Base-by-base conservation (phyloP, 2,888 invertebrate species). In the Thecocarcelia acutangulata region DNA sequence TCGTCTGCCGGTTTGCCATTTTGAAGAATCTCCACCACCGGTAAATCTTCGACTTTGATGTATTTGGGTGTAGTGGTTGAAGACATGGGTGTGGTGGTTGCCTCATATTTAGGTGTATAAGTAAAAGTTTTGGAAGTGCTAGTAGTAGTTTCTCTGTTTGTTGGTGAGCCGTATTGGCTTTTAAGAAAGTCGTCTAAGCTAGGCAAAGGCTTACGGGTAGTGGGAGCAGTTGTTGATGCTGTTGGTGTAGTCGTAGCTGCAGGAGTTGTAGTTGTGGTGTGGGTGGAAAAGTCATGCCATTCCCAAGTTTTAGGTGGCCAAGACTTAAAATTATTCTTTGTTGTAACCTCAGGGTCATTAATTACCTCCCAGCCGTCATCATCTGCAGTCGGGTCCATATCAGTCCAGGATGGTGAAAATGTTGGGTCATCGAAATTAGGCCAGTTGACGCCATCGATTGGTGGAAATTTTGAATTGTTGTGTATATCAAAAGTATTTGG, bases 11-110 rank as follows among this genome's bases (percentile, higher is more conserved):
- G 73, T 15, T 72, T 48, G 56, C 75, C 77, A 33, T 77, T 75
- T 9, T 73, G 40, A 2, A 82, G 19, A 12, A 82, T 44, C 24
- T 80, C 66, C 8, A 79, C 64, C 4, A 83, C 75, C 1, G 86
- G 86, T 8, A 86, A 61, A 15, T 85, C 85, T 5, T 84, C 72
- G 21, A 84, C 24, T 13, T 84, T 85, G 9, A 84, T 84, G 0
- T 63, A 11, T 13, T 63, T 63, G 4, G 69, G 48, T 2, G 58
- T 75, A 9, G 66, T 44, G 3, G 12, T 52, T 1, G 48, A 13
- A 9, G 76, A 40, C 15, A 52, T 52, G 4, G 75, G 21, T 11
- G 76, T 77, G 9, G 61, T 59, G 12, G 68, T 50, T 1, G 63
- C 3, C 3, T 13, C 6, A 1, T 42, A 40, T 21, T 52, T 54